These are phyloP conservation scores for Saccostrea echinata DNA, from an alignment of 1,140 invertebrate genomes.

Conservation along the genomic window DNA sequence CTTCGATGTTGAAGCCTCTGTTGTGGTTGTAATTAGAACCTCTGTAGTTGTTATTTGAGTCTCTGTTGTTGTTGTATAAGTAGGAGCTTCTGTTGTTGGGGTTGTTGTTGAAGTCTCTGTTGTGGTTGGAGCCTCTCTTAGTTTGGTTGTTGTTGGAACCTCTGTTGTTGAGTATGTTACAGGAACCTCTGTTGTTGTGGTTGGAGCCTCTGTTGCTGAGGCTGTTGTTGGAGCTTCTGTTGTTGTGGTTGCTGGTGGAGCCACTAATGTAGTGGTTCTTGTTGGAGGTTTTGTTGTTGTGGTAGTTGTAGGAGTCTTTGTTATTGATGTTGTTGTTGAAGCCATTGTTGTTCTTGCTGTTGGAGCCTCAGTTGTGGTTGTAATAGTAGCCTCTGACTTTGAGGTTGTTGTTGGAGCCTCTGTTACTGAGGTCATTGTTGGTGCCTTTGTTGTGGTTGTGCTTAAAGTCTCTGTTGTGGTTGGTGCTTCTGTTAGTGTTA, in stretches of 20 bases:
- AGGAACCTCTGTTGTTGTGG: not conserved
- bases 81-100: not conserved
- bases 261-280: not conserved
- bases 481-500: not conserved
- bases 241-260: not conserved
- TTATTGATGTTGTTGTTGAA: not conserved
- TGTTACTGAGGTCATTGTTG: not conserved
- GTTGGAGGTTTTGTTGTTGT: not conserved
- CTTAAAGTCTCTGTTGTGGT: not conserved
- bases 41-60: not conserved
- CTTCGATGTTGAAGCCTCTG: not conserved
- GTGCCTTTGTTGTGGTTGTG: not conserved
- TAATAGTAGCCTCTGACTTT: not conserved
- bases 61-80: not conserved
- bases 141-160: not conserved
- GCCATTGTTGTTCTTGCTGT: not conserved
- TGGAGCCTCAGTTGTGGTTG: not conserved
- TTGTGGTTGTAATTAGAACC: not conserved
- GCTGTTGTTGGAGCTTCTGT: constrained; percentile 2
- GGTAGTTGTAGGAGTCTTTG: not conserved
- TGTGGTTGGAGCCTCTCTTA: not conserved
- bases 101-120: not conserved
- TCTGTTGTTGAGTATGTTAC: not conserved
- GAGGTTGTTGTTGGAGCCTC: not conserved
- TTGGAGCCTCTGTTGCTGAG: not conserved